Evolutionary conservation across 2,113 vertebrate genomes (phyloP).

Genomic region (Xiphophorus hellerii): DNA sequence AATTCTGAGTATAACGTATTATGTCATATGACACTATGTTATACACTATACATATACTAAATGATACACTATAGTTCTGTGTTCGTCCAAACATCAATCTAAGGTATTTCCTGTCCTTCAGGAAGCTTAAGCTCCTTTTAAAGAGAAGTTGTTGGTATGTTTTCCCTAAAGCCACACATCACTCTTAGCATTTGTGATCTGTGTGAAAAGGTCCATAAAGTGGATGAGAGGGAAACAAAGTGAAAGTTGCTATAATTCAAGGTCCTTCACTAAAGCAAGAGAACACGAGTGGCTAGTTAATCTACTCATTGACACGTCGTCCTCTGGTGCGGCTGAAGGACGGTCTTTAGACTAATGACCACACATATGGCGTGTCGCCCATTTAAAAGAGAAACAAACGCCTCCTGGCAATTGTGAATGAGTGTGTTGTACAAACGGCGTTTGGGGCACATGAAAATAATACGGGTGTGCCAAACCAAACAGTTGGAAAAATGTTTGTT

Average conservation of each 20-base stretch:
- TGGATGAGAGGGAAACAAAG: conserved; percentile 71
- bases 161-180: conserved; percentile 56
- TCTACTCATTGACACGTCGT: conserved; percentile 81
- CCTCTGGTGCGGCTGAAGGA: conserved; percentile 81
- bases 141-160: conserved; percentile 47
- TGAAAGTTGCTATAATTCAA: conserved; percentile 80
- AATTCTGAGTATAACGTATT: too few relatives aligned
- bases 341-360: conserved; percentile 81
- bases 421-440: conserved; percentile 47
- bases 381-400: conserved; percentile 84
- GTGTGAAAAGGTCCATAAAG: conserved; percentile 67
- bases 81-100: conserved; percentile 35
- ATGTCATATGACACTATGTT: too few relatives aligned
- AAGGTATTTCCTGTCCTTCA: conserved; percentile 51
- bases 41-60: too few relatives aligned
- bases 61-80: conserved; percentile 8
- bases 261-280: conserved; percentile 73
- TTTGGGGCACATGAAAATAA: conserved; percentile 45
- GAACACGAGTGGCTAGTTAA: conserved; percentile 74
- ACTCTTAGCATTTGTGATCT: conserved; percentile 56
- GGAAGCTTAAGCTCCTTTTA: conserved; percentile 37
- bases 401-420: conserved; percentile 70
- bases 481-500: too few relatives aligned
- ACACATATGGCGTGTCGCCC: conserved; percentile 76
- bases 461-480: not conserved